Base-by-base conservation (phyloP, 2,888 invertebrate genomes). In the Cremastinae sp. region DNA sequence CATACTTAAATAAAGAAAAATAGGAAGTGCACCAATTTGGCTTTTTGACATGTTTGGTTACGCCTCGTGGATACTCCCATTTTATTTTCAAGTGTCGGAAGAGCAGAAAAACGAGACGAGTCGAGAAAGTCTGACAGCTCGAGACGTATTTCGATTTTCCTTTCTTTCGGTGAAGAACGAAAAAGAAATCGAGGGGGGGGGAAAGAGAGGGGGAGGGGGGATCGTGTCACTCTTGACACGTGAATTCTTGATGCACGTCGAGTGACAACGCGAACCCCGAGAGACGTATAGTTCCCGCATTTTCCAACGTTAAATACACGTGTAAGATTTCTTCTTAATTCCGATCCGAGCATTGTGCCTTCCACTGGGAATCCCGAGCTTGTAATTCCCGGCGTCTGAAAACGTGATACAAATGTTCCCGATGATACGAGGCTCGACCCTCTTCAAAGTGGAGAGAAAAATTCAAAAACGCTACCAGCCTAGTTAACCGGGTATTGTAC, bases 401-500 rank as follows among this genome's bases (percentile, higher is more conserved):
- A 41, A 14, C 16, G 45, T 43, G 28, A 62, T 56, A 54, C 20
- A 71, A 28, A 47, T 62, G 51, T 53, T 53, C 64, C 64, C 59
- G 65, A 58, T 45, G 45, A 16, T 49, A 12, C 9, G 62, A 49
- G 59, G 51, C 51, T 36, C 85, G 86, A 86, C 86, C 87, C 87
- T 88, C 85, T 84, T 87, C 86, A 87, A 84, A 85, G 73, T 75
- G 61, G 62, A 74, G 80, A n/a, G 81, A 83, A 82, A 80, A 78
- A 80, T 74, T 81, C 79, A 81, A 45, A 86, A 86, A 85, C 51
- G 22, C 51, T 41, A 53, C 87, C n/a, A n/a, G 86, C 87, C 87
- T 87, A 85, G 87, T 88, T 88, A 86, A 86, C 81, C 82, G 43
- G 76, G 81, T 79, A 86, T 87, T 87, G 86, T 87, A 78, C 70